Conservation (phyloP, 2,797 vertebrate species). For the Helarctos malayanus region DNA sequence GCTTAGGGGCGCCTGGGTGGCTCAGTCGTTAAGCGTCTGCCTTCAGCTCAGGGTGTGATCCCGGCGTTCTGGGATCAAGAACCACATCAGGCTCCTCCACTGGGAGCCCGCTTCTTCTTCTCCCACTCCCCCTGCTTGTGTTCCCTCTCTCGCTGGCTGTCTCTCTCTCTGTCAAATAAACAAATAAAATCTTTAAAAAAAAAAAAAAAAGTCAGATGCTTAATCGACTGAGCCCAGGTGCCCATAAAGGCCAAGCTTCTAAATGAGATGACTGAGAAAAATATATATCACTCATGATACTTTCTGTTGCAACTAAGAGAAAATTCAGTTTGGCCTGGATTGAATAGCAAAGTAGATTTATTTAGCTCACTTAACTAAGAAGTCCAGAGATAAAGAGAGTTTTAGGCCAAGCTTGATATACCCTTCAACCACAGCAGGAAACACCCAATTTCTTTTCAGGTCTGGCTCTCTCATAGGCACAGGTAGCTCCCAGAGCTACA, state of each 20-base stretch:
- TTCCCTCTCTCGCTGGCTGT: too few relatives aligned
- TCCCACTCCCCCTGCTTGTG: too few relatives aligned
- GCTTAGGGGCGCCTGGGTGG: too few relatives aligned
- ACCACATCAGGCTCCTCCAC: too few relatives aligned
- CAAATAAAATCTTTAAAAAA: too few relatives aligned
- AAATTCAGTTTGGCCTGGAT: background rate
- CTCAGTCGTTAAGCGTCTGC: too few relatives aligned
- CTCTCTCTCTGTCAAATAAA: too few relatives aligned
- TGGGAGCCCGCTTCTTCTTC: too few relatives aligned
- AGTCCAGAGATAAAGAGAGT: background rate
- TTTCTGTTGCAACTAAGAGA: background rate
- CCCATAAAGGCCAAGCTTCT: background rate
- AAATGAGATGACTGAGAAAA: slow-evolving; percentile 41
- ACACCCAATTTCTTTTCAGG: background rate
- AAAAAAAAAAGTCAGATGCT: too few relatives aligned
- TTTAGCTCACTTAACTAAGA: slow-evolving; percentile 17
- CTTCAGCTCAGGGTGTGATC: too few relatives aligned
- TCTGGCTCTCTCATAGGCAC: background rate
- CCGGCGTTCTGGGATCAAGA: too few relatives aligned
- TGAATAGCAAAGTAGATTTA: slow-evolving; percentile 18
- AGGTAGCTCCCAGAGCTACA: background rate
- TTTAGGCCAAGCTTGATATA: background rate
- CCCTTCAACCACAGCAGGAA: background rate
- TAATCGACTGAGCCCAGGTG: background rate
- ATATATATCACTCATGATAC: background rate